Evolutionary conservation across 2,797 vertebrate species (phyloP), one percentile per base, ranked within the genome.

Genomic region (Hippocampus kuda): DNA sequence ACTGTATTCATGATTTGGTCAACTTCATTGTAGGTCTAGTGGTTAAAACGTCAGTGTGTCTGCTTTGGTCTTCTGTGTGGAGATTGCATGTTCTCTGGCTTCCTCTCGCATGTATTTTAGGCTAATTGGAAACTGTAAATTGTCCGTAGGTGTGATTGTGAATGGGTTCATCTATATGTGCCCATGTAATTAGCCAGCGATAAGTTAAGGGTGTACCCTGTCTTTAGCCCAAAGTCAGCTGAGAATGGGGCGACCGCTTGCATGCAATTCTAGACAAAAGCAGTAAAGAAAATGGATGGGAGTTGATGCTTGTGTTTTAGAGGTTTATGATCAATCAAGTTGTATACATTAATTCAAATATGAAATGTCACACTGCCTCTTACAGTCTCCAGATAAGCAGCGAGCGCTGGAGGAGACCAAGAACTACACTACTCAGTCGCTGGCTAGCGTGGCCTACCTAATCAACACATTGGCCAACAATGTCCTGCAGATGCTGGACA

Each of bases 391-490:
- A 82, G 96, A 98, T 89, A 98, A 98, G 85, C 93, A 96, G 84
- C 88, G 95, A 87, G 96, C 96, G 46, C 88, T 98, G 82, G 96
- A 98, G 90, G 96, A 98, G 92, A 98, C 96, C 85, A 98, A 98
- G 92, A 95, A 94, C 82, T 98, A 98, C 86, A 98, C 96, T 59
- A 98, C 96, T 6, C 96, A 98, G 88, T 98, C 96, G 8, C 88
- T 98, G 92, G 96, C 96, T 79, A 98, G 96, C 30, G 96, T 98
- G 70, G 96, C 96, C 71, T 98, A 98, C 88, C 89, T 98, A 91
- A 98, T 98, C 88, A 98, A 98, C 88, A 98, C 96, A 15, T 91
- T 98, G 83, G 96, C 96, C 88, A 98, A 98, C 92, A 98, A 98
- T 92, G 96, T 98, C 66, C 93, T 98, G 59, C 96, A 98, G 76